phyloP scores from a whole-genome alignment of 2,888 invertebrate genomes.

The Amphipoea lucens region DNA sequence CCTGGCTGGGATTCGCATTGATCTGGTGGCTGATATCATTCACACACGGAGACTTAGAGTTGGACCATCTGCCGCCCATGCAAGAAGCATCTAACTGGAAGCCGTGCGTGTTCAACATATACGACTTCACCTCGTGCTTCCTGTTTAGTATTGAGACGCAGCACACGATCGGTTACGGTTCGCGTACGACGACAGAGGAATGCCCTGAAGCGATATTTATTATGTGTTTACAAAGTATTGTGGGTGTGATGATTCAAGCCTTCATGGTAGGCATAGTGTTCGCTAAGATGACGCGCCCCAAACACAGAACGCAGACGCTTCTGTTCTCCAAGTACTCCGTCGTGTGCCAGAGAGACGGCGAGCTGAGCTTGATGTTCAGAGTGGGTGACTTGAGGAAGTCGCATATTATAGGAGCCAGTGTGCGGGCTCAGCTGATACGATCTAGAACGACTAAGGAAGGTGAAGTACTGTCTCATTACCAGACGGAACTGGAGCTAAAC shows the following conservation, averaged over 20 bases:
- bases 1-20: conserved; percentile 96
- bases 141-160: conserved; percentile 98
- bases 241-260: conserved; percentile 95
- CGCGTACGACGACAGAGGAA: conserved; percentile 96
- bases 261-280: conserved; percentile 96
- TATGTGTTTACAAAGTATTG: conserved; percentile 96
- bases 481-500: conserved; percentile 93
- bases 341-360: conserved; percentile 95
- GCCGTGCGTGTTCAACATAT: conserved; percentile 95
- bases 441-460: conserved; percentile 96
- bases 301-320: conserved; percentile 96
- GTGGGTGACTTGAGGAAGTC: conserved; percentile 97
- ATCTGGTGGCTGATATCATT: conserved; percentile 97
- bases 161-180: conserved; percentile 97
- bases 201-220: conserved; percentile 97
- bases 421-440: conserved; percentile 95
- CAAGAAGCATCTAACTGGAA: conserved; percentile 91
- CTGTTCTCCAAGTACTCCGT: conserved; percentile 96
- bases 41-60: conserved; percentile 95
- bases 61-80: conserved; percentile 89
- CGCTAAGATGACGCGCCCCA: conserved; percentile 97
- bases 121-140: conserved; percentile 96
- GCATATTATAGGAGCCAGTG: conserved; percentile 96
- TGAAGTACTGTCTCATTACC: conserved; percentile 94
- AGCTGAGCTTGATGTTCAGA: conserved; percentile 95